These are phyloP conservation scores for Tridacna crocea DNA, from an alignment of 2,888 invertebrate species.

Conservation along the genomic window DNA sequence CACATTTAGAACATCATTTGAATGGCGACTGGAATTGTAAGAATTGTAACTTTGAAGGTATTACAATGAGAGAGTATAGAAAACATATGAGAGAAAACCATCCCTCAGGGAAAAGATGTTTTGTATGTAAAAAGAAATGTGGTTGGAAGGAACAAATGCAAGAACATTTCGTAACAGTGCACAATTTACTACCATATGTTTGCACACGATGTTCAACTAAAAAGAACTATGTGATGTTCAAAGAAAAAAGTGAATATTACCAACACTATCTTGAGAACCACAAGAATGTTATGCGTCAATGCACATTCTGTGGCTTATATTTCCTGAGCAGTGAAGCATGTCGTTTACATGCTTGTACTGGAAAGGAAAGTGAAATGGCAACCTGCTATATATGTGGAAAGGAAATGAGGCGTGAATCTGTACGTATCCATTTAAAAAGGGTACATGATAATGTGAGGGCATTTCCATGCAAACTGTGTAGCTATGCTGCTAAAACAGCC, in stretches of 20 bases:
- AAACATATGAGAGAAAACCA: not conserved
- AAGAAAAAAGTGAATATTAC: not conserved
- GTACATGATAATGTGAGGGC: not conserved
- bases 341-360: not conserved
- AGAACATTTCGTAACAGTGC: not conserved
- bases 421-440: not conserved
- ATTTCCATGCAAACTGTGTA: not conserved
- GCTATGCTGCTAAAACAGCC: not conserved
- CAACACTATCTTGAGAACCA: not conserved
- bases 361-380: not conserved
- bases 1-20: conserved; percentile 5
- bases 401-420: not conserved
- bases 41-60: not conserved
- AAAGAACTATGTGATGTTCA: not conserved
- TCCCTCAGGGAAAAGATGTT: not conserved
- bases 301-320: not conserved
- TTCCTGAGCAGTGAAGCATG: not conserved
- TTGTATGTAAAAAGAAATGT: not conserved
- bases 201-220: not conserved
- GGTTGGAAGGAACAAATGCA: not conserved
- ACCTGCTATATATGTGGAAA: not conserved
- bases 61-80: not conserved
- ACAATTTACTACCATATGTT: not conserved
- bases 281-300: not conserved
- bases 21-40: not conserved